Conservation (phyloP, 2,113 vertebrate genomes). For the Hydrochoerus hydrochaeris region DNA sequence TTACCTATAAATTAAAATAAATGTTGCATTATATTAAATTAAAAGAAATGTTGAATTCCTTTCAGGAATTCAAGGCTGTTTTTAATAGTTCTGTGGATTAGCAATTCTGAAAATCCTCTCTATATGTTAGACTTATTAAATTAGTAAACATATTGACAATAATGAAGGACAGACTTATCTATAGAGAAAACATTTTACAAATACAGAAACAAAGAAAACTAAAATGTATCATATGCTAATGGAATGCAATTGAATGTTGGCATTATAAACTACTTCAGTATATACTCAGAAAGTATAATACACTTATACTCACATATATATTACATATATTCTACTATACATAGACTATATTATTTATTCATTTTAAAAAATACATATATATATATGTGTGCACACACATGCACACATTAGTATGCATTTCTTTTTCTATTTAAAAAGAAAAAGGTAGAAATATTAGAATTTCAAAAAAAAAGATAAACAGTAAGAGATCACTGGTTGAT, state of each 20-base stretch:
- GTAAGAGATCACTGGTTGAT: too few relatives aligned
- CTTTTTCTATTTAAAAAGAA: too few relatives aligned
- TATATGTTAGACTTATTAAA: background rate
- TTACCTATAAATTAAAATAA: constrained; percentile 16
- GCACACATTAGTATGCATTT: background rate
- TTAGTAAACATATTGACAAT: background rate
- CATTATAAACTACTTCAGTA: background rate
- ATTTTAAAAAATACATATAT: background rate
- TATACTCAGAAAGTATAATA: background rate
- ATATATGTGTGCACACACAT: background rate
- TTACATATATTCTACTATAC: background rate
- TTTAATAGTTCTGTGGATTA: background rate
- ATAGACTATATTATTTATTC: background rate
- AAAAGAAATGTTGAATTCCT: constrained; percentile 1
- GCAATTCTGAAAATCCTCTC: constrained; percentile 8
- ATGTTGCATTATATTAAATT: constrained; percentile 14
- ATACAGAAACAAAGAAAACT: background rate
- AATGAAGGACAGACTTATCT: background rate
- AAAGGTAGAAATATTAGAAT: too few relatives aligned
- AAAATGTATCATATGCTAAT: background rate
- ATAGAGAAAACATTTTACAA: background rate
- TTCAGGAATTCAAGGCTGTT: background rate
- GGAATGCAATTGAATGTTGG: background rate
- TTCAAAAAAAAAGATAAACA: too few relatives aligned
- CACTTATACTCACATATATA: background rate